Evolutionary conservation across 2,888 invertebrate species (phyloP).

Genomic region (Drosophila demipolita): DNA sequence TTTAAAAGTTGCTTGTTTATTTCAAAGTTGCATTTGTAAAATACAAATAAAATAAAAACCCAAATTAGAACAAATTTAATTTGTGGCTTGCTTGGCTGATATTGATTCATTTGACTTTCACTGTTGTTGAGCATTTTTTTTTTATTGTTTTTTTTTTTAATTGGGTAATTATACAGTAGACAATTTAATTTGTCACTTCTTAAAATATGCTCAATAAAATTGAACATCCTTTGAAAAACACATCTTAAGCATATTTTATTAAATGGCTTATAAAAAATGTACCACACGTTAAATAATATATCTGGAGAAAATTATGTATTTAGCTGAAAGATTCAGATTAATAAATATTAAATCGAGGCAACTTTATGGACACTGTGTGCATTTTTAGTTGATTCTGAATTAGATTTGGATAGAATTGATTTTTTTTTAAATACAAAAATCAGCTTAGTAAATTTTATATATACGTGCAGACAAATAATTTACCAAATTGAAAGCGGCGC

Average conservation of each 20-base stretch:
- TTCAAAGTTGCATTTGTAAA: slow-evolving; percentile 20
- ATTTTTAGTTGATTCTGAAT: no score
- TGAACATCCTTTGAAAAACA: background rate
- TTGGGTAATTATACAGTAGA: background rate
- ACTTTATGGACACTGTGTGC: background rate
- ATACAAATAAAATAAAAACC: background rate
- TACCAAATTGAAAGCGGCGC: background rate
- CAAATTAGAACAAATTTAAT: background rate
- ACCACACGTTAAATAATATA: background rate
- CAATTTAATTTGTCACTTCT: background rate
- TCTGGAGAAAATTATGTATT: background rate
- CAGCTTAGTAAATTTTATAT: background rate
- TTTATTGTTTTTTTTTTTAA: background rate
- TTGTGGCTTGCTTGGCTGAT: background rate
- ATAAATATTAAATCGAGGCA: background rate
- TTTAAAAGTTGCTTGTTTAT: slow-evolving; percentile 14
- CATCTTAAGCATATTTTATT: background rate
- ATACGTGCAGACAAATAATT: background rate
- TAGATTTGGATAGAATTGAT: no score
- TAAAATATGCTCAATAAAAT: background rate
- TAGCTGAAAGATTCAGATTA: background rate
- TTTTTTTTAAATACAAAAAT: background rate
- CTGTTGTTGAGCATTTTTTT: background rate
- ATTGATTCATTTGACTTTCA: background rate
- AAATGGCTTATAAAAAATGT: background rate